Percentiles rank a stretch among this genome's conserved stretches.
These are phyloP conservation scores for Gadopsis bispinosus DNA, from an alignment of 2,797 vertebrate genomes.

Conservation along the genomic window DNA sequence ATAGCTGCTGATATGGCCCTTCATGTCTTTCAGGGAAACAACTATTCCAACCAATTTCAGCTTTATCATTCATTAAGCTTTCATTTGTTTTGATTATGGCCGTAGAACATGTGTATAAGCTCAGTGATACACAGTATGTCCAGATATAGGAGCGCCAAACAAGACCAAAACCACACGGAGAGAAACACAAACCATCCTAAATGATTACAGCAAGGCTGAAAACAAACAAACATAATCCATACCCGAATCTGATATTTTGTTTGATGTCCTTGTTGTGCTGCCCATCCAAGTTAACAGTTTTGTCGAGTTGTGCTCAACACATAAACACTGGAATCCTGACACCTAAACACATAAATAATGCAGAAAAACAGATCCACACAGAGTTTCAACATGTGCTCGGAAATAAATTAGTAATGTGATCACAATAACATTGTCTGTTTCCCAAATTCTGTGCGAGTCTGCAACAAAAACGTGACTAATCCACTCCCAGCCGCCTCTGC, in stretches of 20 bases:
- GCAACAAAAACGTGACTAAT: slow-evolving; percentile 55
- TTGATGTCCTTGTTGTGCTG: slow-evolving; percentile 7
- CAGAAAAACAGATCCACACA: slow-evolving; percentile 17
- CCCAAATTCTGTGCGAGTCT: slow-evolving; percentile 25
- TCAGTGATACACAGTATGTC: neutral
- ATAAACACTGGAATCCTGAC: slow-evolving; percentile 1
- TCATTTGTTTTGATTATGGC: neutral
- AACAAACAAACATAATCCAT: neutral
- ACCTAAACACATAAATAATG: slow-evolving; percentile 52
- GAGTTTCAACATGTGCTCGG: slow-evolving; percentile 41
- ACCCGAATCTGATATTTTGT: neutral
- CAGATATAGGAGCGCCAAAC: neutral
- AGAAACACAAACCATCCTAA: neutral
- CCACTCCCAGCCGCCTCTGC: slow-evolving; percentile 41
- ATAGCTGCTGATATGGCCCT: neutral
- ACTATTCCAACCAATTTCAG: neutral
- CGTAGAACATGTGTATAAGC: neutral
- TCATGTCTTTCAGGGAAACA: neutral
- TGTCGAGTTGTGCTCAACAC: slow-evolving; percentile 28
- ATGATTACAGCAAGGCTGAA: neutral
- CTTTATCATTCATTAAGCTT: neutral
- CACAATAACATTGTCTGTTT: slow-evolving; percentile 43
- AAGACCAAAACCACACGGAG: neutral
- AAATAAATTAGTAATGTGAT: slow-evolving; percentile 62
- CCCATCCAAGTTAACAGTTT: slow-evolving; percentile 18